These are phyloP conservation scores for Seira musarum DNA, from an alignment of 2,888 invertebrate species.

Conservation along the genomic window DNA sequence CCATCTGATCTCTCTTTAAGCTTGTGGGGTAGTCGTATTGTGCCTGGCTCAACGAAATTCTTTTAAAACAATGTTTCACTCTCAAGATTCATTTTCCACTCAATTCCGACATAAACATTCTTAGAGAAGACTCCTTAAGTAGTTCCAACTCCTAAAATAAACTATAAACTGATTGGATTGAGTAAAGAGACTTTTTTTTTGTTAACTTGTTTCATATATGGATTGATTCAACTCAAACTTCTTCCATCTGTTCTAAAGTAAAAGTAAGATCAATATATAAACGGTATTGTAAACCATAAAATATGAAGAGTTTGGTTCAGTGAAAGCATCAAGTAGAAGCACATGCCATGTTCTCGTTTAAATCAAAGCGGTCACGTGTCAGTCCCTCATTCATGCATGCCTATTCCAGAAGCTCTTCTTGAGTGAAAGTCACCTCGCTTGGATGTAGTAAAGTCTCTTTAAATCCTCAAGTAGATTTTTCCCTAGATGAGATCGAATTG, in stretches of 20 bases:
- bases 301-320: too few species aligned
- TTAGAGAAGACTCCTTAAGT: conserved; percentile 28
- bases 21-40: not conserved
- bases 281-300: too few species aligned
- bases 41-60: not conserved
- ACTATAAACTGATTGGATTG: too few species aligned
- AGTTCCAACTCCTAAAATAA: conserved; percentile 5
- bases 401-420: not conserved
- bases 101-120: conserved; percentile 43
- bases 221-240: too few species aligned
- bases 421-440: not conserved
- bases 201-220: too few species aligned
- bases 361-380: not conserved
- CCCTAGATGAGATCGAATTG: not conserved
- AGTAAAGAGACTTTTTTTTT: too few species aligned
- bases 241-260: too few species aligned
- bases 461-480: too few species aligned
- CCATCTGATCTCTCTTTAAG: conserved; percentile 29
- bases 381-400: not conserved
- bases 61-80: conserved; percentile 24
- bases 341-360: too few species aligned
- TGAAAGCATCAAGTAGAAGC: too few species aligned
- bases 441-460: too few species aligned
- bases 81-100: conserved; percentile 19
- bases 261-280: too few species aligned